Percentiles rank a stretch among this genome's conserved stretches.
phyloP scores from a whole-genome alignment of 2,113 vertebrate genomes.

The Beaufortia kweichowensis region DNA sequence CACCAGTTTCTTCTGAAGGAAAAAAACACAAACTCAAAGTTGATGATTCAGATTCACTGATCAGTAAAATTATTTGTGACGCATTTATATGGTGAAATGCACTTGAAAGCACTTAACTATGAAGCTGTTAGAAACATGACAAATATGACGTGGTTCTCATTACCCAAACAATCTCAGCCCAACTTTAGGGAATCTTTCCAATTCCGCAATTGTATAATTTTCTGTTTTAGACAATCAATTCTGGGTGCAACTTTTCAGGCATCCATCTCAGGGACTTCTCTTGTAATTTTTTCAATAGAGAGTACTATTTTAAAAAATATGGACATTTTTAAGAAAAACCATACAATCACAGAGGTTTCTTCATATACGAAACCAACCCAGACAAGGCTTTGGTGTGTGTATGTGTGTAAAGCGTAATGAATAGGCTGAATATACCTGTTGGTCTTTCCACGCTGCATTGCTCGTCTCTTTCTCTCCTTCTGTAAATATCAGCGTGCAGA shows the following conservation, averaged over 20 bases:
- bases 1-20: constrained; percentile 14
- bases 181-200: constrained; percentile 15
- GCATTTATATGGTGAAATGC: constrained; percentile 37
- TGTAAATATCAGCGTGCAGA: constrained; percentile 28
- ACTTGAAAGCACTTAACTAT: constrained; percentile 37
- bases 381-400: constrained; percentile 88
- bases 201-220: constrained; percentile 27
- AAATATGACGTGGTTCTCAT: neutral
- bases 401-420: constrained; percentile 57
- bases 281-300: constrained; percentile 46
- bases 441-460: constrained; percentile 28
- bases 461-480: constrained; percentile 33
- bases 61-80: constrained; percentile 1
- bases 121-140: neutral
- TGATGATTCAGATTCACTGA: neutral
- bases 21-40: neutral
- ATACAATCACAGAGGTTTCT: constrained; percentile 62
- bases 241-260: constrained; percentile 75
- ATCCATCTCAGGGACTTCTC: constrained; percentile 85
- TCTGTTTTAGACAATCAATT: constrained; percentile 86
- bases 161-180: constrained; percentile 23
- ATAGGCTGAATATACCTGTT: constrained; percentile 70
- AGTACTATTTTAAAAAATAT: constrained; percentile 52
- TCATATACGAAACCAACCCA: constrained; percentile 74
- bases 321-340: constrained; percentile 45